A percentile compares a stretch with the other conserved stretches of the same genome.
phyloP scores from a whole-genome alignment of 92 coral and sea anemone genomes.

The Chrysogorgia sp. region DNA sequence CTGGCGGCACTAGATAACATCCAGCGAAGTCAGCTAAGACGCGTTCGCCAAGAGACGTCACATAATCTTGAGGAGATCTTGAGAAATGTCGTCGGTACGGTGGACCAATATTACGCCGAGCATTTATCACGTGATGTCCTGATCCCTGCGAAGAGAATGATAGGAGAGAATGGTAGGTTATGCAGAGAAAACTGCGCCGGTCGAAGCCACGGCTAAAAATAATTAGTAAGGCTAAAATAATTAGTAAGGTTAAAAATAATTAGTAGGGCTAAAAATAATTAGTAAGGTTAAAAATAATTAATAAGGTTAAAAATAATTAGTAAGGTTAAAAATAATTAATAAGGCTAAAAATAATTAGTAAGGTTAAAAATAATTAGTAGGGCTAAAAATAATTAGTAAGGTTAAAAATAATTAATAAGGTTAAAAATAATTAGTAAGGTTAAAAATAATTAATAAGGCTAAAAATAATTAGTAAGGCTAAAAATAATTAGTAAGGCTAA shows the following conservation, averaged over 20 bases:
- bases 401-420: neutral
- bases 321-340: neutral
- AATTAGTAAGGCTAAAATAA: too few relatives aligned
- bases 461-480: too few relatives aligned
- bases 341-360: neutral
- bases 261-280: neutral
- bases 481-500: too few relatives aligned
- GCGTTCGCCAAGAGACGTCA: slow-evolving; percentile 64
- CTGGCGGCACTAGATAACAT: slow-evolving; percentile 64
- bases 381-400: neutral
- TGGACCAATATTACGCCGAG: slow-evolving; percentile 19
- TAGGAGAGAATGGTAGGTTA: neutral
- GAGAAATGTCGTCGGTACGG: slow-evolving; percentile 33
- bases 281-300: neutral
- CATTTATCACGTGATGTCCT: neutral
- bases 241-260: too few relatives aligned
- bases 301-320: neutral
- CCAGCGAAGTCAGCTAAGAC: slow-evolving; percentile 60
- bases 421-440: neutral
- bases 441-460: too few relatives aligned
- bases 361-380: neutral
- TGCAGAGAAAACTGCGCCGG: neutral
- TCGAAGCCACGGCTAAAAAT: too few relatives aligned
- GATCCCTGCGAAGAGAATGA: slow-evolving; percentile 23
- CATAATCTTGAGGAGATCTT: slow-evolving; percentile 31